Evolutionary conservation across 1,140 invertebrate genomes (phyloP).

Genomic region (Probaryconus sp.): DNA sequence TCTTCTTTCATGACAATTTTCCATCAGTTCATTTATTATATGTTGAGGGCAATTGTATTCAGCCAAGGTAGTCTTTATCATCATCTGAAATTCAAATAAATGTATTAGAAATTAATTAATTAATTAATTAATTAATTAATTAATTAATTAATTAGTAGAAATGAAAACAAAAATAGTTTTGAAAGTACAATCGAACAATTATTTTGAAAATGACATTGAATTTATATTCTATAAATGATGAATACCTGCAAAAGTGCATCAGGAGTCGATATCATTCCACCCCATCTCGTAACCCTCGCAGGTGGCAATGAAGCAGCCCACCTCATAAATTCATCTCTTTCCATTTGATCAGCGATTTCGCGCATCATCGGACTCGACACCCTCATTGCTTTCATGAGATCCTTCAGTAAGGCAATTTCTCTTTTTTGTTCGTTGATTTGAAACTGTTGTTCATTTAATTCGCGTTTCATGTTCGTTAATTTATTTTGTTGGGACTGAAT

Average conservation of each 20-base stretch:
- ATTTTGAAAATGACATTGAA: constrained; percentile 2
- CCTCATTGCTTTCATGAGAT: constrained; percentile 94
- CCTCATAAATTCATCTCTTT: constrained; percentile 93
- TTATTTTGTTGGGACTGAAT: constrained; percentile 92
- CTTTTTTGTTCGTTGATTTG: constrained; percentile 93
- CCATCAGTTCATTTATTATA: constrained; percentile 96
- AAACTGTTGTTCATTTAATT: constrained; percentile 90
- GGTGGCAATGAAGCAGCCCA: constrained; percentile 92
- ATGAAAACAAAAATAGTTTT: constrained; percentile 1
- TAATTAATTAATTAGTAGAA: constrained; percentile 9
- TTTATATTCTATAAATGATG: background rate
- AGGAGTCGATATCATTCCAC: constrained; percentile 98
- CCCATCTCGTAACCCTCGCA: constrained; percentile 95
- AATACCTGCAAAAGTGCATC: constrained; percentile 93
- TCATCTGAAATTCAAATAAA: constrained; percentile 81
- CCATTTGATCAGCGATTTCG: constrained; percentile 93
- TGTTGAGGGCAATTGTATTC: constrained; percentile 95
- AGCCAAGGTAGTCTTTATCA: constrained; percentile 93
- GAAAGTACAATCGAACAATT: background rate
- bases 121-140: constrained; percentile 23
- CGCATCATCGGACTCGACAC: constrained; percentile 93
- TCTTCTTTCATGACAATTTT: constrained; percentile 96
- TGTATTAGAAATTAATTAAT: background rate
- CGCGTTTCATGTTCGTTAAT: constrained; percentile 89
- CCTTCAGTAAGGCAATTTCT: constrained; percentile 92